Conservation (phyloP, 2,888 invertebrate species). For the Melieria picta region DNA sequence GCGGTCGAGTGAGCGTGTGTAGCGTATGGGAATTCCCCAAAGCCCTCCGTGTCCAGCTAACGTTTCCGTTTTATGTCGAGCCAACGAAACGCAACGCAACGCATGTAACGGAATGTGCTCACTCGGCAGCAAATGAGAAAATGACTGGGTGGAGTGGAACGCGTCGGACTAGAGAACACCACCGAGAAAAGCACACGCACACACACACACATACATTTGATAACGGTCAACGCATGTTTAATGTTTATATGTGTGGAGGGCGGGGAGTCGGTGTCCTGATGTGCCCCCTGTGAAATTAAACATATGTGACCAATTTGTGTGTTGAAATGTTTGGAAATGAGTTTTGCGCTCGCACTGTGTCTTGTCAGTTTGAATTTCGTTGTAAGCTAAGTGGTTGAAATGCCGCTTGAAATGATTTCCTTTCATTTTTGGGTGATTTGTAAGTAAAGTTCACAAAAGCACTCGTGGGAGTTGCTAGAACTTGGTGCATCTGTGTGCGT, state of each 20-base stretch:
- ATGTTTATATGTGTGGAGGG: background rate
- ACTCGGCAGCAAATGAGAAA: background rate
- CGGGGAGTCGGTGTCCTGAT: background rate
- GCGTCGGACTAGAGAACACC: background rate
- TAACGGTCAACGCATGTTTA: too few relatives aligned
- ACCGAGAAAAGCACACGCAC: background rate
- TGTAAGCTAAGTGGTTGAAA: too few relatives aligned
- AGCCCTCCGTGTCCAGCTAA: background rate
- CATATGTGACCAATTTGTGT: conserved; percentile 34
- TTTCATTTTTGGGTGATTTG: too few relatives aligned
- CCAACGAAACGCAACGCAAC: too few relatives aligned
- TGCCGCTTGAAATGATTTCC: too few relatives aligned
- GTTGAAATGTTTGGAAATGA: background rate
- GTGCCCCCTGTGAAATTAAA: conserved; percentile 11
- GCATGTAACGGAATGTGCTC: background rate
- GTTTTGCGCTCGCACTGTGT: too few relatives aligned
- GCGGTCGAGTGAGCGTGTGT: background rate
- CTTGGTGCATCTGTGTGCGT: too few relatives aligned
- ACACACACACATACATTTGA: background rate
- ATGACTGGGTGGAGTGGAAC: background rate
- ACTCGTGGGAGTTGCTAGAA: too few relatives aligned
- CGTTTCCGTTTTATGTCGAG: background rate
- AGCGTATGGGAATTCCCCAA: background rate
- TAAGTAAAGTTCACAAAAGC: too few relatives aligned
- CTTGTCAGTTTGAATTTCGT: too few relatives aligned